Evolutionary conservation across 2,113 vertebrate genomes (phyloP).

Genomic region (Bujurquina vittata): DNA sequence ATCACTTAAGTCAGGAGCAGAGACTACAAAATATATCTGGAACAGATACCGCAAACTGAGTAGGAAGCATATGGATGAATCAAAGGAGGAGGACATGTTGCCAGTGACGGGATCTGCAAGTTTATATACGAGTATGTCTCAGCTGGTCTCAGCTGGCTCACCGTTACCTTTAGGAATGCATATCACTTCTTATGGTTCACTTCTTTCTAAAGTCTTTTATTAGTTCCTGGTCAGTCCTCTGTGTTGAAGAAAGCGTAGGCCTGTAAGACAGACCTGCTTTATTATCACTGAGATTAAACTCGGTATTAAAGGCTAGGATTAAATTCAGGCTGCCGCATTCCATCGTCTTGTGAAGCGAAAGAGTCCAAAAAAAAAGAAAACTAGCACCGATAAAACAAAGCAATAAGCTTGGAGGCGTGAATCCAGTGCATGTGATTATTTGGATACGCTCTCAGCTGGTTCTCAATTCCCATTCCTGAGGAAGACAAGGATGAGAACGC

Average conservation of each 20-base stretch:
- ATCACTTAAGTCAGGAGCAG: conserved; percentile 62
- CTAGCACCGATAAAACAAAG: no score
- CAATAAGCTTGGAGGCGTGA: background rate
- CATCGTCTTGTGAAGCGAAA: fast-evolving
- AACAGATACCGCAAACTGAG: conserved; percentile 10
- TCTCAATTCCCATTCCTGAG: no score
- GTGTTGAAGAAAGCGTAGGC: fast-evolving
- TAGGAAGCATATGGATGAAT: background rate
- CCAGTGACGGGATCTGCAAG: background rate
- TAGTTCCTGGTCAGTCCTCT: background rate
- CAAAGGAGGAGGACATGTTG: background rate
- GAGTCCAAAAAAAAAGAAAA: background rate
- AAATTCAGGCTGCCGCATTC: background rate
- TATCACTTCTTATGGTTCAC: fast-evolving
- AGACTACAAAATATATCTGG: conserved; percentile 33
- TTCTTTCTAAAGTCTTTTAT: background rate
- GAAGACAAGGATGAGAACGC: no score
- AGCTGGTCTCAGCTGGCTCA: background rate
- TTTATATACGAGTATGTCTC: fast-evolving
- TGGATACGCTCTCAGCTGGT: no score
- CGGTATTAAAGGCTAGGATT: background rate
- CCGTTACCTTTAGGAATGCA: background rate
- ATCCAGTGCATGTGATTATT: fast-evolving
- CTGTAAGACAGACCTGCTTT: fast-evolving
- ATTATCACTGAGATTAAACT: background rate